Evolutionary conservation across 2,797 vertebrate species (phyloP), one percentile per base, ranked within the genome.

Genomic region (Peromyscus eremicus): DNA sequence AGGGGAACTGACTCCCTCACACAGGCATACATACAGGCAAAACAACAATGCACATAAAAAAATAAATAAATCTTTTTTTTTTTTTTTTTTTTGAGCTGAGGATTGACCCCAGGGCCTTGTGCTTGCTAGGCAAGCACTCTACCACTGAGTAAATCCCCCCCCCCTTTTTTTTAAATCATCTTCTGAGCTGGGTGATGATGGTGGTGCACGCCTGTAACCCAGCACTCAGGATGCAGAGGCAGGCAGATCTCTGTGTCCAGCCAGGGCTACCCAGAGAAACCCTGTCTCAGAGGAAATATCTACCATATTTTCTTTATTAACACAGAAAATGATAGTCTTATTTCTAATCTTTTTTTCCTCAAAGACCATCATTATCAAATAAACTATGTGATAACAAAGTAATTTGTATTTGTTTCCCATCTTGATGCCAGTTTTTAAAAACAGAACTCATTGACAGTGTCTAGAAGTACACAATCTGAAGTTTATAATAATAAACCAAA

Each of bases 401-500:
- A 66, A 37, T 84, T 87, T 55, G 32, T 93, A 70, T 91, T 84
- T 46, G 83, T 25, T n/a, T 81, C 14, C n/a, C 52, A 52, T 70
- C 92, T 92, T 89, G 86, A 95, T 87, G 2, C 19, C 75, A 81
- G 10, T 89, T 17, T 96, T 89, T 92, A 79, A 94, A 86, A 32
- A 8, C 19, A 16, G 62, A 76, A 14, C 49, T 10, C 19, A 89
- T 71, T 95, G 76, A 64, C n/a, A 70, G 23, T 55, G 86, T 14
- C n/a, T 93, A 75, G 19, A 97, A 76, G 79, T 75, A 14, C 32
- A 95, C 87, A 90, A 52, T 21, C 73, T 77, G 62, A 34, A 76
- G 40, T 89, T 93, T 92, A 27, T 95, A 93, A 55, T 95, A 93
- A 55, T 9, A 87, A 91, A 66, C 21, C 92, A 57, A 93, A 85